Base-by-base conservation (phyloP, 1,140 invertebrate species). In the Drosophila lowei region DNA sequence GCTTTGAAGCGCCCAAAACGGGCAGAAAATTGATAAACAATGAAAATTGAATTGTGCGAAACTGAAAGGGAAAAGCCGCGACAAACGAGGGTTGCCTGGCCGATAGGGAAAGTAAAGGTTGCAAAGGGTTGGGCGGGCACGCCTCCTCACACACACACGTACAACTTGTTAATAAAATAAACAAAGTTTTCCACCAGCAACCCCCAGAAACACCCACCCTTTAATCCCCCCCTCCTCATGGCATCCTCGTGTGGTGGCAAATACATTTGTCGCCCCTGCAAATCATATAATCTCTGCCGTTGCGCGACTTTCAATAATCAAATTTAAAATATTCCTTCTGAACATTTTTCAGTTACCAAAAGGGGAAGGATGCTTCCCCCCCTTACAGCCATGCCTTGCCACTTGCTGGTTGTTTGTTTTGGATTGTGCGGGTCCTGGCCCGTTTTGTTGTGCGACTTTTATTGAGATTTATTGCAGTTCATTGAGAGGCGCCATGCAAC, bases 11-110 rank as follows among this genome's bases (percentile, higher is more conserved):
- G 80, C 70, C 67, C 78, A 90, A 86, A 90, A 86, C 86, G 71
- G 73, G 80, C 86, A 73, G 72, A 86, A 90, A 90, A 90, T 90
- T 90, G 78, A 90, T 90, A 90, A 90, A 90, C 86, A 90, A 90
- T 90, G 78, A 86, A 90, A 90, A 85, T 79, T 84, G 85, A 89
- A 88, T 84, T 83, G 75, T 54, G 44, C 50, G 61, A 38, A 13
- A 13, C 30, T 68, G 63, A 68, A 68, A 67, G 65, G 34, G 43
- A 57, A 70, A 68, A 56, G 54, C 71, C 61, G 15, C 7, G 43
- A 30, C 16, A 50, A 74, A 44, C 47, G 71, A 74, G 71, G 71
- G 71, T 74, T 74, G 71, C 71, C 54, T 65, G 66, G 75, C 66
- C 73, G 76, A 61, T 30, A 15, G 25, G 8, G 16, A 50, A 58